Evolutionary conservation across 1,140 invertebrate genomes (phyloP), one percentile per base, ranked within the genome.

Genomic region (Pantala flavescens): DNA sequence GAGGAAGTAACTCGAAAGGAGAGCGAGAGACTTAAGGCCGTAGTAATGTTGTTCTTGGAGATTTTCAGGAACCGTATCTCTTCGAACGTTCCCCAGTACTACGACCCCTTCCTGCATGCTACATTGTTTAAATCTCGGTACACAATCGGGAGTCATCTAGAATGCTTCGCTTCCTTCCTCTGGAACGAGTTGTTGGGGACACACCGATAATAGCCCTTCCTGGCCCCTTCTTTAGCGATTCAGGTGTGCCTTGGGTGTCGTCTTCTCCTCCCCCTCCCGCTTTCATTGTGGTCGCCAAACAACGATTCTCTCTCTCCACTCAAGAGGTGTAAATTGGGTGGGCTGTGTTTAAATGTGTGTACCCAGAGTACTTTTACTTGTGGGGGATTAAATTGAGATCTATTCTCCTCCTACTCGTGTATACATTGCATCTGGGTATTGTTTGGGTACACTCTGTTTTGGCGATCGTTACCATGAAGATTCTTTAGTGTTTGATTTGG

Each of bases 51-150:
- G 49, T 63, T 19, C 49, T 63, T 63, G 49, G 49, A 21, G 49
- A 5, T 63, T 63, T 21, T 63, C 49, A 63, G 49, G 49, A 63
- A 63, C 49, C 49, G 28, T 9, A 36, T 2, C 28, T 2, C 28
- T n/a, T 36, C 28, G 28, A 36, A 16, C 49, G 49, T 12, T 14
- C 49, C 49, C 49, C 12, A 3, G 3, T 12, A 3, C 12, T 19
- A 3, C 49, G 16, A 16, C n/a, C n/a, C 49, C 49, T 16, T 21
- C 49, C 16, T 21, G 16, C 49, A 3, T 63, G 3, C 28, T 36
- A 2, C 28, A 36, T 42, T 72, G 71, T 24, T 36, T 72, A 72
- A 72, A 72, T 72, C 71, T 24, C n/a, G n/a, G 71, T 36, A 72
- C 24, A 72, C 71, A 72, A 72, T 72, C 71, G 71, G 71, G 42